These are phyloP conservation scores for Drosophila takahashii DNA, from an alignment of 1,140 invertebrate genomes.

Conservation along the genomic window DNA sequence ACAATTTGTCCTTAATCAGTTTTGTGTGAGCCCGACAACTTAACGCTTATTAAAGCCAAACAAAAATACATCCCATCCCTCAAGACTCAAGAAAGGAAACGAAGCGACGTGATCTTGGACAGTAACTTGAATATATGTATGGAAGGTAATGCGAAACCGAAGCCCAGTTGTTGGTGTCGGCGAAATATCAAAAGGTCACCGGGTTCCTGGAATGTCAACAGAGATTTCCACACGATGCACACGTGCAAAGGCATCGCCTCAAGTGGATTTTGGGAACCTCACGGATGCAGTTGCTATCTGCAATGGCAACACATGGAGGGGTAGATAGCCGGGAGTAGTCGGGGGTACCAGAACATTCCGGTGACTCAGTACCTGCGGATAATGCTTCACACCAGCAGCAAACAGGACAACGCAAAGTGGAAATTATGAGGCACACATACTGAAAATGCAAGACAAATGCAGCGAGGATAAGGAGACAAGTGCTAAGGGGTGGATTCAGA, in stretches of 20 bases:
- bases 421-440: slow-evolving; percentile 38
- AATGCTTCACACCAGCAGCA: slow-evolving; percentile 71
- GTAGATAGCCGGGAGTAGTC: neutral
- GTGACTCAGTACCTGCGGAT: slow-evolving; percentile 45
- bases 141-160: slow-evolving; percentile 76
- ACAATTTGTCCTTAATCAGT: slow-evolving; percentile 66
- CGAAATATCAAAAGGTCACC: slow-evolving; percentile 61
- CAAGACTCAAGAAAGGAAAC: neutral
- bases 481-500: slow-evolving; percentile 10
- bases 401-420: slow-evolving; percentile 65
- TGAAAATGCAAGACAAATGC: neutral
- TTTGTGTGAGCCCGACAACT: slow-evolving; percentile 61
- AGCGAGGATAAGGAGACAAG: slow-evolving; percentile 12
- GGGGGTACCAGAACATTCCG: slow-evolving; percentile 13
- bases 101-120: slow-evolving; percentile 31
- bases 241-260: slow-evolving; percentile 65
- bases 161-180: slow-evolving; percentile 36
- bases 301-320: slow-evolving; percentile 14
- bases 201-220: slow-evolving; percentile 80
- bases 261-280: slow-evolving; percentile 47
- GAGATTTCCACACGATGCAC: slow-evolving; percentile 81
- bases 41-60: slow-evolving; percentile 79
- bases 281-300: slow-evolving; percentile 8
- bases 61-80: slow-evolving; percentile 24
- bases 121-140: slow-evolving; percentile 6